phyloP scores from a whole-genome alignment of 37 sponge, comb jelly and placozoan genomes.

The Agelas oroides region DNA sequence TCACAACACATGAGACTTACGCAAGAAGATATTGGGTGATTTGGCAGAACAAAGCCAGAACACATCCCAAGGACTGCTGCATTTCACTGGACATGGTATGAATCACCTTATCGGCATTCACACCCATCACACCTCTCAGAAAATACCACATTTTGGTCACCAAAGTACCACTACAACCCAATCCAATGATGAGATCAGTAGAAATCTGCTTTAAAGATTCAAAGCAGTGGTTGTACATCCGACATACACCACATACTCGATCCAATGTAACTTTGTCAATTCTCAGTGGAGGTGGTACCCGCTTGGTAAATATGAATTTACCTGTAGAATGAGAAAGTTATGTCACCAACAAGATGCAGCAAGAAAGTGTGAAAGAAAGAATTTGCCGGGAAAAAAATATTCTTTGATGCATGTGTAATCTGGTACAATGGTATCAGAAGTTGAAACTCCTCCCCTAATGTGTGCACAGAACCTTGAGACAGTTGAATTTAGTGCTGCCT shows the following conservation, averaged over 20 bases:
- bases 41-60: slow-evolving; percentile 59
- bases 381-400: no score
- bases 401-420: no score
- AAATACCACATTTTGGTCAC: slow-evolving; percentile 75
- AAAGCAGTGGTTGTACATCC: slow-evolving; percentile 44
- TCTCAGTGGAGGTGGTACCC: neutral
- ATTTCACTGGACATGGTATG: slow-evolving; percentile 26
- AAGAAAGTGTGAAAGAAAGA: no score
- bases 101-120: slow-evolving; percentile 27
- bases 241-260: slow-evolving; percentile 4
- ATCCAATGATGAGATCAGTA: slow-evolving; percentile 70
- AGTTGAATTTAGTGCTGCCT: no score
- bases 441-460: no score
- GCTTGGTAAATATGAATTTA: slow-evolving; percentile 33
- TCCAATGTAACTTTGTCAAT: slow-evolving; percentile 24
- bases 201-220: slow-evolving; percentile 24
- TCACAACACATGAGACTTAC: no score
- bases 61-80: slow-evolving; percentile 7
- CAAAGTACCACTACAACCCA: slow-evolving; percentile 72
- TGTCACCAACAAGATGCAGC: no score
- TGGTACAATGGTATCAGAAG: no score
- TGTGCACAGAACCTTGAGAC: no score
- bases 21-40: slow-evolving; percentile 52
- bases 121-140: slow-evolving; percentile 25
- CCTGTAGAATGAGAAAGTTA: neutral